These are phyloP conservation scores for Bombus sibiricus DNA, from an alignment of 1,140 invertebrate genomes.

Conservation along the genomic window DNA sequence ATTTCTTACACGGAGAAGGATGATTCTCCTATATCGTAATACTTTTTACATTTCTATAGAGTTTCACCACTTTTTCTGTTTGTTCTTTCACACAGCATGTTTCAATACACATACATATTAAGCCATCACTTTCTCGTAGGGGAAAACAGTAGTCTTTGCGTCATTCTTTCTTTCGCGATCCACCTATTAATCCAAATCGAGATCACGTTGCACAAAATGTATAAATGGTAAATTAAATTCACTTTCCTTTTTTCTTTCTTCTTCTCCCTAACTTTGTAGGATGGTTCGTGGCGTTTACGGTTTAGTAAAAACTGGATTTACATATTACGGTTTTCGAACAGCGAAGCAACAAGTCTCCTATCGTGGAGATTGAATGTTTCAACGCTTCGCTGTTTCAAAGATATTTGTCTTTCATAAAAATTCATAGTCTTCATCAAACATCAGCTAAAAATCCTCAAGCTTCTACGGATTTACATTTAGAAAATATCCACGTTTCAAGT, in stretches of 20 bases:
- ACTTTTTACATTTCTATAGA: neutral
- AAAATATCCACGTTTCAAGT: neutral
- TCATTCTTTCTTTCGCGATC: conserved; percentile 10
- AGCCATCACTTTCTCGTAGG: conserved; percentile 4
- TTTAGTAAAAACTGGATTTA: neutral
- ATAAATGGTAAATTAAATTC: neutral
- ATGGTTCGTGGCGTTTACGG: neutral
- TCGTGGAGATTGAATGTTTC: neutral
- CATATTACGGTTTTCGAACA: neutral
- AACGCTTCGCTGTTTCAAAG: neutral
- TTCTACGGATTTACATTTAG: neutral
- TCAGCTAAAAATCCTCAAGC: neutral
- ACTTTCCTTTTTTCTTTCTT: neutral
- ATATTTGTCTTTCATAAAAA: neutral
- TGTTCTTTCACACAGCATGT: neutral
- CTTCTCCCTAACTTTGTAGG: neutral
- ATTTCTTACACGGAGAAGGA: no score
- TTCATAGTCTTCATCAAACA: neutral
- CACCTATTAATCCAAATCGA: neutral
- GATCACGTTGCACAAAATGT: neutral
- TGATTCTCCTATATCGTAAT: neutral
- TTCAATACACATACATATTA: neutral
- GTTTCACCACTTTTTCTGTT: conserved; percentile 3
- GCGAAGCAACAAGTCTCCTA: neutral
- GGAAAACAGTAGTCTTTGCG: neutral